Percentiles rank a stretch among this genome's conserved stretches.
phyloP scores from a whole-genome alignment of 2,888 invertebrate species.

The Eristalinus aeneus region DNA sequence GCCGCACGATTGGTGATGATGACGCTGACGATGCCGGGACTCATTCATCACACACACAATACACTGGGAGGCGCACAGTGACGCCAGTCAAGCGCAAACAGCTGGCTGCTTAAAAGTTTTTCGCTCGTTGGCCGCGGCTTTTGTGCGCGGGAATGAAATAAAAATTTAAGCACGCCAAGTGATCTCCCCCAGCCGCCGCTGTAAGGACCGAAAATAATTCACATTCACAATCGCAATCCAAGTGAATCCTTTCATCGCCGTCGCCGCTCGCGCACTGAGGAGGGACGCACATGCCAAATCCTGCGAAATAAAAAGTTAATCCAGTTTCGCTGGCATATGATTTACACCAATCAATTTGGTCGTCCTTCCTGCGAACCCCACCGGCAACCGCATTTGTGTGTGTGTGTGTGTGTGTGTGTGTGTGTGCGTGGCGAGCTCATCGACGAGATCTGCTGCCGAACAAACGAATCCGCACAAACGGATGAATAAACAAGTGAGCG shows the following conservation, averaged over 20 bases:
- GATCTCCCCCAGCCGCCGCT: slow-evolving; percentile 1
- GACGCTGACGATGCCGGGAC: background rate
- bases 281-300: slow-evolving; percentile 26
- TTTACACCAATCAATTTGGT: slow-evolving; percentile 66
- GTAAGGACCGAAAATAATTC: slow-evolving; percentile 38
- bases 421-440: slow-evolving; percentile 22
- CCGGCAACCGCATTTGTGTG: background rate
- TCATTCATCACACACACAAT: background rate
- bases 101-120: slow-evolving; percentile 63
- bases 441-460: slow-evolving; percentile 10
- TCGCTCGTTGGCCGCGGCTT: slow-evolving; percentile 17
- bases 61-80: background rate
- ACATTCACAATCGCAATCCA: slow-evolving; percentile 35
- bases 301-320: slow-evolving; percentile 69
- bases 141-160: slow-evolving; percentile 45
- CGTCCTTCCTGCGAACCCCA: background rate
- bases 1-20: slow-evolving; percentile 14
- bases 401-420: background rate
- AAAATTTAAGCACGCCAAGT: slow-evolving; percentile 27
- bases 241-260: slow-evolving; percentile 61
- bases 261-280: slow-evolving; percentile 7
- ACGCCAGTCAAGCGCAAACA: slow-evolving; percentile 61
- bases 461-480: slow-evolving; percentile 40
- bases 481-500: slow-evolving; percentile 64
- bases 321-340: slow-evolving; percentile 66